phyloP scores from a whole-genome alignment of 2,113 vertebrate genomes.

The Tiliqua scincoides region DNA sequence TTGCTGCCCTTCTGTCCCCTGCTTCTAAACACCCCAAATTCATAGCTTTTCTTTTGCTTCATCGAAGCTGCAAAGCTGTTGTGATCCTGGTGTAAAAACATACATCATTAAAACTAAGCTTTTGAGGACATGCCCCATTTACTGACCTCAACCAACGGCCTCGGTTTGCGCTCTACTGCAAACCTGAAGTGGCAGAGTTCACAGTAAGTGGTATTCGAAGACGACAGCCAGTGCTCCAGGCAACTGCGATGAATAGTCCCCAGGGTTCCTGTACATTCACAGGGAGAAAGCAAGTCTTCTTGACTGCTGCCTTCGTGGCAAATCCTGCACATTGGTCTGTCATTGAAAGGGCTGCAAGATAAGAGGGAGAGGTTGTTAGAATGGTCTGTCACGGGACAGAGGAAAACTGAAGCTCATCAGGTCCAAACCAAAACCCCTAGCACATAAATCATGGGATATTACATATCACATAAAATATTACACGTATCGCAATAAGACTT shows the following conservation, averaged over 20 bases:
- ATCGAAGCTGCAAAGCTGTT: not conserved
- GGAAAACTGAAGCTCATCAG: not conserved
- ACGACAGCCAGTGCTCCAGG: slow-evolving; percentile 88
- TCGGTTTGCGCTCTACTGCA: slow-evolving; percentile 84
- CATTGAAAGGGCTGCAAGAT: slow-evolving; percentile 77
- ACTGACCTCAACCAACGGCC: slow-evolving; percentile 85
- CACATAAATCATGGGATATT: too few species aligned
- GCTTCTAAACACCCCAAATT: not conserved
- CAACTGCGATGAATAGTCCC: slow-evolving; percentile 89
- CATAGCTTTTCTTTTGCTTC: slow-evolving; percentile 35
- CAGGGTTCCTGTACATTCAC: slow-evolving; percentile 84
- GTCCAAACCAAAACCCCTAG: not conserved
- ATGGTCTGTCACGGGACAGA: not conserved
- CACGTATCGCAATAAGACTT: too few species aligned
- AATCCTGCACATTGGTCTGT: slow-evolving; percentile 86
- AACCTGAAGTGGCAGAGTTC: slow-evolving; percentile 92
- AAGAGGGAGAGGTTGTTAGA: slow-evolving; percentile 44
- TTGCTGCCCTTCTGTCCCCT: not conserved
- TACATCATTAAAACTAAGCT: slow-evolving; percentile 37
- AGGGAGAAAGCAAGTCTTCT: slow-evolving; percentile 88
- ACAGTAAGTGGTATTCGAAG: slow-evolving; percentile 88
- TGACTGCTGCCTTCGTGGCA: slow-evolving; percentile 87
- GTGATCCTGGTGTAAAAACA: slow-evolving; percentile 4
- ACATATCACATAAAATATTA: not conserved
- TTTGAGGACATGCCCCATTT: slow-evolving; percentile 18